These are phyloP conservation scores for Diacarnus erythraeanus DNA, from an alignment of 37 sponge, comb jelly and placozoan species.

Conservation along the genomic window DNA sequence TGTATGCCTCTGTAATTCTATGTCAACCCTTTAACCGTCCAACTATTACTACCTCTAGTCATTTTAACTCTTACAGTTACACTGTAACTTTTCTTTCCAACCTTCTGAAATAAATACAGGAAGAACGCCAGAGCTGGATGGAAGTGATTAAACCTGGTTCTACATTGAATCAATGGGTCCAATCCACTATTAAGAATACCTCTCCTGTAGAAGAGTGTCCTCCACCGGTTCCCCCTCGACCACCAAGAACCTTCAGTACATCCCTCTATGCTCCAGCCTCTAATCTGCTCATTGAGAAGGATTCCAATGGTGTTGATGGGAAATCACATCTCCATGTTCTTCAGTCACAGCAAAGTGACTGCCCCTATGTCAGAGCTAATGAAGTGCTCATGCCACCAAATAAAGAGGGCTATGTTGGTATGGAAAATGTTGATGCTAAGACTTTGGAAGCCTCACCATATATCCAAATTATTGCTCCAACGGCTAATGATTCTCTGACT, in stretches of 20 bases:
- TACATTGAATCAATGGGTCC: not conserved
- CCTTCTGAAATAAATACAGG: no score
- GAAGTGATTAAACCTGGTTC: conserved; percentile 31
- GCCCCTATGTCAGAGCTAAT: not conserved
- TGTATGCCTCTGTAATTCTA: no score
- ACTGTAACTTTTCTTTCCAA: no score
- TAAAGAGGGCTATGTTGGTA: not conserved
- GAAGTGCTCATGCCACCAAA: not conserved
- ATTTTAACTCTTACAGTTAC: no score
- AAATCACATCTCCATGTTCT: not conserved
- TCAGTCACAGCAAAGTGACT: not conserved
- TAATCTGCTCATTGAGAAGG: not conserved
- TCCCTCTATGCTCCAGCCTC: not conserved
- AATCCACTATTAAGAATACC: not conserved
- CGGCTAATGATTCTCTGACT: not conserved
- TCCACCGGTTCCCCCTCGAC: not conserved
- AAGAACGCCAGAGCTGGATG: conserved; percentile 39
- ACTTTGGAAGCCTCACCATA: not conserved
- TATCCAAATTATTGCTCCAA: not conserved
- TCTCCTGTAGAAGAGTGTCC: not conserved
- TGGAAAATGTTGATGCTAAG: not conserved
- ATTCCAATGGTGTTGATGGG: not conserved
- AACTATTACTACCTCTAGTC: no score
- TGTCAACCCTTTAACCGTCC: no score
- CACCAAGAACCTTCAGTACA: not conserved